Evolutionary conservation across 2,888 invertebrate species (phyloP).

Genomic region (Sinotaia quadrata): DNA sequence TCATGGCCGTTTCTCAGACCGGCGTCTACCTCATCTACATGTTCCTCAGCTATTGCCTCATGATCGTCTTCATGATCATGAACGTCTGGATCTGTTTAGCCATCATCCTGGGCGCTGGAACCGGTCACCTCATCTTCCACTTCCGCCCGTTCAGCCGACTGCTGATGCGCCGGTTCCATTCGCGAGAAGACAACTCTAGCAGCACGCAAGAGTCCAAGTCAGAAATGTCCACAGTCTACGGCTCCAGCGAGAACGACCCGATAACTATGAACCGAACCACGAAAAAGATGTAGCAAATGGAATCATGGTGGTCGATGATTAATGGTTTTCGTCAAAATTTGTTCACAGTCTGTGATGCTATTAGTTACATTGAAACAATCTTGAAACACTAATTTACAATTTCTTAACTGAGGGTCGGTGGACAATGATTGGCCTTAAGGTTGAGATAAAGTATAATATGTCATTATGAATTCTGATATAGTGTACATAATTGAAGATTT

Average conservation of each 20-base stretch:
- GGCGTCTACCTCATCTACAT: slow-evolving; percentile 5
- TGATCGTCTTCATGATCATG: slow-evolving; percentile 21
- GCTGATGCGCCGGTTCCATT: slow-evolving; percentile 13
- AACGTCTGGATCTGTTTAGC: slow-evolving; percentile 23
- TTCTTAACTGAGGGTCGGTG: no score
- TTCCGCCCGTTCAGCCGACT: slow-evolving; percentile 15
- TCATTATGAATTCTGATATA: no score
- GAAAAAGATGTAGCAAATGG: no score
- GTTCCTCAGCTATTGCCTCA: slow-evolving; percentile 13
- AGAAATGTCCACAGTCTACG: background rate
- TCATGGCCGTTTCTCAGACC: background rate
- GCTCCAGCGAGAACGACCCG: background rate
- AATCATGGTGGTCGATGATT: no score
- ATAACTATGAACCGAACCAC: no score
- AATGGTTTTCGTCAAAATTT: no score
- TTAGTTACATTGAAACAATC: no score
- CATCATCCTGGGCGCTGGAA: slow-evolving; percentile 16
- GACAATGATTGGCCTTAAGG: no score
- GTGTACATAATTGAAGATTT: no score
- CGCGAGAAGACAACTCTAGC: background rate
- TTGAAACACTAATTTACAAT: no score
- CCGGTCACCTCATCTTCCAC: slow-evolving; percentile 17
- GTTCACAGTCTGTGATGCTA: no score
- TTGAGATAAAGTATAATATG: no score
- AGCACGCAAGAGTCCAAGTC: background rate